phyloP scores from a whole-genome alignment of 2,888 invertebrate species.

The Corythucha ciliata region DNA sequence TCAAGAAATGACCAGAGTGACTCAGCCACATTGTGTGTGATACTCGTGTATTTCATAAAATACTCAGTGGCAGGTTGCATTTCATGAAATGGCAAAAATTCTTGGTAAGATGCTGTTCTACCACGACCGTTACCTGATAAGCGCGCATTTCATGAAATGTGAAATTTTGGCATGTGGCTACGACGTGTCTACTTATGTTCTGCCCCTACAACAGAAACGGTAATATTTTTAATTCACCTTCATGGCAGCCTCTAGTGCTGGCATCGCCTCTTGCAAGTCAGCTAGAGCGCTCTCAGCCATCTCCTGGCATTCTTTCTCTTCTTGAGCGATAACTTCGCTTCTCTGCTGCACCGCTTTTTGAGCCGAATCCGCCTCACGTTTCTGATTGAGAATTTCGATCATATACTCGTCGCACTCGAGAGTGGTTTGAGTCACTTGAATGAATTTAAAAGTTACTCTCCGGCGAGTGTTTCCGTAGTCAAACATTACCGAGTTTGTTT shows the following conservation, averaged over 20 bases:
- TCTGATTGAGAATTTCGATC: constrained; percentile 68
- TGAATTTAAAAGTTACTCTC: not conserved
- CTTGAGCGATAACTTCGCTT: constrained; percentile 64
- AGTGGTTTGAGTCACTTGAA: constrained; percentile 44
- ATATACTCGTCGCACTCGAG: constrained; percentile 78
- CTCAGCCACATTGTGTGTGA: too few species aligned
- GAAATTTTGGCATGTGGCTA: too few species aligned
- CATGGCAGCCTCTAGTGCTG: constrained; percentile 75
- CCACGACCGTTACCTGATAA: too few species aligned
- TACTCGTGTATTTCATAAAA: too few species aligned
- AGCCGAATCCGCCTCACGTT: constrained; percentile 72
- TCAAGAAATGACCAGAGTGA: too few species aligned
- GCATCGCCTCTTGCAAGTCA: constrained; percentile 77
- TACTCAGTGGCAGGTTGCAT: too few species aligned
- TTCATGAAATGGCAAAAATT: too few species aligned
- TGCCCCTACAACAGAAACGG: too few species aligned
- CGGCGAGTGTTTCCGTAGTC: not conserved
- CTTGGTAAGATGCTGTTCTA: too few species aligned
- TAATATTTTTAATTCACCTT: too few species aligned
- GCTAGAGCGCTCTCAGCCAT: constrained; percentile 72
- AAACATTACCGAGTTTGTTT: constrained; percentile 45
- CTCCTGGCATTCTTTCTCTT: constrained; percentile 70
- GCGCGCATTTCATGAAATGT: too few species aligned
- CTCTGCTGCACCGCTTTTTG: constrained; percentile 62
- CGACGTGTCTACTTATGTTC: too few species aligned